Base-by-base conservation (phyloP, 2,888 invertebrate genomes). In the Eumerus sabulonum region DNA sequence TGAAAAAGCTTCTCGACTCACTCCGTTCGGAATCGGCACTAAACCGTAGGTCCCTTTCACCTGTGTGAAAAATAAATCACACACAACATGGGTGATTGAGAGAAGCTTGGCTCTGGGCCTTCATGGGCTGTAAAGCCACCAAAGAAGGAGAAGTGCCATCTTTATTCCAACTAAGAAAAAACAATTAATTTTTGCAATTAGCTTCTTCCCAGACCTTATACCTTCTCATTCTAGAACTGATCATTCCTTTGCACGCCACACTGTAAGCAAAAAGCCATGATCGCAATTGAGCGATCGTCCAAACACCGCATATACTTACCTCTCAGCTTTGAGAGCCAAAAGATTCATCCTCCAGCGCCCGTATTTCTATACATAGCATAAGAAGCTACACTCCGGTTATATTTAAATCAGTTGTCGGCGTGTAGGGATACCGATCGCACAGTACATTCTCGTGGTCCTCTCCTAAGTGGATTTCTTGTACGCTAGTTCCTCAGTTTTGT, bases 371-470 rank as follows among this genome's bases (percentile, higher is more conserved):
- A 68, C 62, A 73, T 84, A 84, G 83, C 83, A 84, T 84, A 86
- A 84, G 85, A 87, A 85, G 85, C 85, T 85, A 82, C 84, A 84
- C 82, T 76, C 81, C 77, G 82, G 77, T 81, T 56, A 62, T 73
- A 82, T 82, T 83, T 73, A 82, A 83, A 83, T 84, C 84, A 85
- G 84, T 85, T 84, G 83, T 79, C 71, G 73, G 83, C 83, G 83
- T 83, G 82, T 81, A 82, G 84, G 84, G 83, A 82, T 76, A 83
- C 85, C 82, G 83, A 82, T 71, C 82, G 74, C 83, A 81, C 83
- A 72, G 38, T 38, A 79, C 76, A 79, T 60, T 76, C 40, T 62
- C 36, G 12, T 27, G 54, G 68, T 79, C 74, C 62, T 74, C 74
- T 64, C 68, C 54, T 79, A 74, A 79, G 79, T 70, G 59, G 57